Percentiles rank a stretch among this genome's conserved stretches.
phyloP scores from a whole-genome alignment of 2,797 vertebrate species.

The Erithacus rubecula region DNA sequence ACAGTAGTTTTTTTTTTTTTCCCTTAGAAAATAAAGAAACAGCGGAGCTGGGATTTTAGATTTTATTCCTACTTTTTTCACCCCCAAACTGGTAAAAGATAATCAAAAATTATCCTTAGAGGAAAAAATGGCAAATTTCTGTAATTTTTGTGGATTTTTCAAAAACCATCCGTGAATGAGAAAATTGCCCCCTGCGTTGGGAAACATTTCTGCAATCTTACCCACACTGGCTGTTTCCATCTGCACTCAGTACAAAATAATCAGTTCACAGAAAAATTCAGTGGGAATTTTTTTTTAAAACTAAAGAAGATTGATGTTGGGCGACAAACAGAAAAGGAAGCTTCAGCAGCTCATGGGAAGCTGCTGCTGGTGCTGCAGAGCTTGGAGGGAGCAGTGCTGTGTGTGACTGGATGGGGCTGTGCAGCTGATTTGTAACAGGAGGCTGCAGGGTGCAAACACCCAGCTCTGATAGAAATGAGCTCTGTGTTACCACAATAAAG shows the following conservation, averaged over 20 bases:
- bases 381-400: neutral
- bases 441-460: neutral
- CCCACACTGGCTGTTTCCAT: neutral
- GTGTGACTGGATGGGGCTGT: neutral
- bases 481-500: neutral
- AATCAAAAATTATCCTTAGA: neutral
- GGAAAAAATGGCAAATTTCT: neutral
- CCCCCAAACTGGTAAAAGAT: neutral
- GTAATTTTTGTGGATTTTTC: neutral
- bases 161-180: neutral
- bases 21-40: neutral
- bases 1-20: neutral
- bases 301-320: neutral
- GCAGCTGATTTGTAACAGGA: neutral
- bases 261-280: neutral
- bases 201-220: neutral
- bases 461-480: neutral
- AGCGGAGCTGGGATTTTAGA: neutral
- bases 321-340: neutral
- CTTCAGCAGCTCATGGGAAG: neutral
- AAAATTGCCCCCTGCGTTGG: fast-evolving
- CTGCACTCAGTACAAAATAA: neutral
- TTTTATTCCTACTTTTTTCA: neutral
- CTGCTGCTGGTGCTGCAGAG: neutral
- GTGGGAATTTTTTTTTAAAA: neutral